phyloP scores from a whole-genome alignment of 1,140 invertebrate genomes.

The Temnothorax longispinosus region DNA sequence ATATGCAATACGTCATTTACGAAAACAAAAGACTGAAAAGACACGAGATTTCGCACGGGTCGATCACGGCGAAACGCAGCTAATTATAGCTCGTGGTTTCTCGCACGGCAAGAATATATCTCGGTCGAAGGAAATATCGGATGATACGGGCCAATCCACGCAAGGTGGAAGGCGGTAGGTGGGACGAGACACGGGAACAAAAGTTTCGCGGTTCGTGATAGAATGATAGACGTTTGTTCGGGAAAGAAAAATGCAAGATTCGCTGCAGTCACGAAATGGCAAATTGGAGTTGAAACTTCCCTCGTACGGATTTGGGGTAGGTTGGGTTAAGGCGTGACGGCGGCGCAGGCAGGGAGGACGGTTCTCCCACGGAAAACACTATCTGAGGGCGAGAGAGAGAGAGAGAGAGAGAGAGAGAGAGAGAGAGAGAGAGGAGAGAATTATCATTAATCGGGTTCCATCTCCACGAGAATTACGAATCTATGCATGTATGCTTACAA shows the following conservation, averaged over 20 bases:
- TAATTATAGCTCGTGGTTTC: constrained; percentile 58
- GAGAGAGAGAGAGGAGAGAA: constrained; percentile 36
- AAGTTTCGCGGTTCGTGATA: constrained; percentile 85
- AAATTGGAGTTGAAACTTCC: constrained; percentile 86
- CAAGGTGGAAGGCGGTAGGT: constrained; percentile 73
- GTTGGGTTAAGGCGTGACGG: constrained; percentile 79
- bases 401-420: background rate
- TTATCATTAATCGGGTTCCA: constrained; percentile 70
- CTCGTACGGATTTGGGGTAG: constrained; percentile 81
- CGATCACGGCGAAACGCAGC: constrained; percentile 45
- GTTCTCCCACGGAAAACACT: constrained; percentile 73
- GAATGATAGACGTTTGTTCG: constrained; percentile 86
- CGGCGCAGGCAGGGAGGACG: constrained; percentile 51
- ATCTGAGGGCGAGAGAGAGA: constrained; percentile 61
- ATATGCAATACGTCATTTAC: background rate
- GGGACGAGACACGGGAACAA: constrained; percentile 82
- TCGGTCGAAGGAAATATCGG: constrained; percentile 74
- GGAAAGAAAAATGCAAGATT: constrained; percentile 87
- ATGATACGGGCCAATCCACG: constrained; percentile 73
- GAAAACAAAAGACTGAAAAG: constrained; percentile 6
- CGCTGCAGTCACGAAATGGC: constrained; percentile 86
- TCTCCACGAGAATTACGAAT: constrained; percentile 71
- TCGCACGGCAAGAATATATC: constrained; percentile 69
- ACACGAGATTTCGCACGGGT: constrained; percentile 12
- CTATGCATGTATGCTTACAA: constrained; percentile 32